These are phyloP conservation scores for Lonchura striata DNA, from an alignment of 2,113 vertebrate genomes.

Conservation along the genomic window DNA sequence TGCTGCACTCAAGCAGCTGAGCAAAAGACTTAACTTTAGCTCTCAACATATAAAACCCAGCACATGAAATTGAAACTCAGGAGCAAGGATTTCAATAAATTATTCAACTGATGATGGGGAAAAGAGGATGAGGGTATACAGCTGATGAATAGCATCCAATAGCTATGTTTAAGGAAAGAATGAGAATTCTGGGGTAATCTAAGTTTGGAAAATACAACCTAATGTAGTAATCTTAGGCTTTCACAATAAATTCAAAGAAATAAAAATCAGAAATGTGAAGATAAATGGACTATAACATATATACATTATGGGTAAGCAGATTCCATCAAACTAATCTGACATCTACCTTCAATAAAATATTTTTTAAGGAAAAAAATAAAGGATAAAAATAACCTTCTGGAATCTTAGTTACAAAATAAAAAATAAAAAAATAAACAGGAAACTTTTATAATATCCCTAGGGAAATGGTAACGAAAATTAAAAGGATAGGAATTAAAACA, in stretches of 20 bases:
- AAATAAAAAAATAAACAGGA: not conserved
- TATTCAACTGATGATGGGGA: not conserved
- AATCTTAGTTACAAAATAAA: not conserved
- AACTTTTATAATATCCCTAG: not conserved
- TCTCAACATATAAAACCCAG: not conserved
- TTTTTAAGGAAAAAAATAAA: not conserved
- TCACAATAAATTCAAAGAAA: not conserved
- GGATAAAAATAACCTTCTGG: not conserved
- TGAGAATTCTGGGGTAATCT: not conserved
- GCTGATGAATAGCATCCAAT: not conserved
- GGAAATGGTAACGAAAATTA: not conserved
- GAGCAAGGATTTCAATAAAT: not conserved
- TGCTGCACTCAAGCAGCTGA: not conserved
- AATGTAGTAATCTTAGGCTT: not conserved
- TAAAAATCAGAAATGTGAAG: not conserved
- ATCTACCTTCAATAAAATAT: not conserved
- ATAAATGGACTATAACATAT: not conserved
- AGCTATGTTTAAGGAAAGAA: not conserved
- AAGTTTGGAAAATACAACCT: not conserved
- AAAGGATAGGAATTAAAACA: not conserved
- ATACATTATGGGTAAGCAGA: not conserved
- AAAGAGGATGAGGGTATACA: not conserved
- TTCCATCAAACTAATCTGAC: not conserved
- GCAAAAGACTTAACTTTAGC: not conserved
- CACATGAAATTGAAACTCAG: not conserved